Conservation (phyloP, 2,888 invertebrate species). For the Trichopoda pennipes region DNA sequence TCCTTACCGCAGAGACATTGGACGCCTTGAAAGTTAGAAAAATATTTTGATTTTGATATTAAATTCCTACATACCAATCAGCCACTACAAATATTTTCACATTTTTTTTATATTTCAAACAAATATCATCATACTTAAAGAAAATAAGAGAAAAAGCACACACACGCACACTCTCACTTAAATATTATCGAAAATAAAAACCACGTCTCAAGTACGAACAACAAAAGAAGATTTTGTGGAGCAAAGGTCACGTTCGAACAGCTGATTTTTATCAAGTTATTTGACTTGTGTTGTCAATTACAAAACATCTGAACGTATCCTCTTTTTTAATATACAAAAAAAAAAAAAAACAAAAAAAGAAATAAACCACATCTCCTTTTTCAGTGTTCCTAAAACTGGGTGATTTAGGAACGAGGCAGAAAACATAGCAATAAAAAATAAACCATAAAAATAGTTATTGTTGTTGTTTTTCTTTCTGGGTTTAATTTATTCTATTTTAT, state of each 20-base stretch:
- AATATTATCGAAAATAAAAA: conserved; percentile 10
- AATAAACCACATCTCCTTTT: not conserved
- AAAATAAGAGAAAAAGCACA: not conserved
- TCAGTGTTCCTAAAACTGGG: not conserved
- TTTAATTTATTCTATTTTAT: not conserved
- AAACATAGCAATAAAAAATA: conserved; percentile 41
- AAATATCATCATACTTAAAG: conserved; percentile 32
- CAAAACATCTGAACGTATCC: conserved; percentile 23
- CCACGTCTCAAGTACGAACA: not conserved
- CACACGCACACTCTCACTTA: not conserved
- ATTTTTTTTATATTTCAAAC: conserved; percentile 39
- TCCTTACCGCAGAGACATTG: conserved; percentile 37
- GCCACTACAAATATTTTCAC: conserved; percentile 51
- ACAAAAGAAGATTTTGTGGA: conserved; percentile 27
- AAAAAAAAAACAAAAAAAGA: not conserved
- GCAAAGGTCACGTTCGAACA: conserved; percentile 65
- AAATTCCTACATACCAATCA: conserved; percentile 43
- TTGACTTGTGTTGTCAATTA: conserved; percentile 62
- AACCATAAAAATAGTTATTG: conserved; percentile 24
- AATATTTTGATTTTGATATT: conserved; percentile 33
- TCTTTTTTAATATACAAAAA: not conserved
- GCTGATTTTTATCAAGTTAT: conserved; percentile 64
- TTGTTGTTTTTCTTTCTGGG: conserved; percentile 5
- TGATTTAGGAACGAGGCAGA: not conserved
- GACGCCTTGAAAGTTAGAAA: conserved; percentile 36